Evolutionary conservation across 1,140 invertebrate genomes (phyloP).

Genomic region (Nebria ingens): DNA sequence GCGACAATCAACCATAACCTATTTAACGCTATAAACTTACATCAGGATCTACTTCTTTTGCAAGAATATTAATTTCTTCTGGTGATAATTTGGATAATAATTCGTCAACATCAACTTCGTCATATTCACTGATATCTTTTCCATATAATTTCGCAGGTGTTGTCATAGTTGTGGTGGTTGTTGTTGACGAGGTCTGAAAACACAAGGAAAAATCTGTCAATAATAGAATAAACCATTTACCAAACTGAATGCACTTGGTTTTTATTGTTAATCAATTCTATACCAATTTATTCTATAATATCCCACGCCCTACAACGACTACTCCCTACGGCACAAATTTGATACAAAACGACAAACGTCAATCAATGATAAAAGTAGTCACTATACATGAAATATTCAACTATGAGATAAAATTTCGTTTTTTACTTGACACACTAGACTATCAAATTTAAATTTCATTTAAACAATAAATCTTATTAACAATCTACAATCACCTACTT

Average conservation of each 20-base stretch:
- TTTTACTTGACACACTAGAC: background rate
- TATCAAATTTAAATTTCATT: no score
- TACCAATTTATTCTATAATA: constrained; percentile 7
- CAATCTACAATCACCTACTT: background rate
- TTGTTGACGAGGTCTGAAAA: constrained; percentile 72
- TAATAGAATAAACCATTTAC: background rate
- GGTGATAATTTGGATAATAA: constrained; percentile 85
- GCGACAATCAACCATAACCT: background rate
- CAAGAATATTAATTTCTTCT: constrained; percentile 94
- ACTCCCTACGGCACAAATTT: constrained; percentile 9
- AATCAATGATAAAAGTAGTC: background rate
- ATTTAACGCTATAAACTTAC: constrained; percentile 52
- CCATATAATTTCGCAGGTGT: constrained; percentile 83
- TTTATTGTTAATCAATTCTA: constrained; percentile 9
- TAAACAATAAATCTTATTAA: background rate
- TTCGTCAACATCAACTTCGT: constrained; percentile 94
- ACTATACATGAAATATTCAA: background rate
- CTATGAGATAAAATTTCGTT: background rate
- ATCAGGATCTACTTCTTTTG: constrained; percentile 98
- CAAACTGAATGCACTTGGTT: background rate
- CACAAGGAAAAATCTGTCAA: constrained; percentile 18
- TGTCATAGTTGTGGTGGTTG: constrained; percentile 78
- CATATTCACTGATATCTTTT: constrained; percentile 85
- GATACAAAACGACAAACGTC: background rate
- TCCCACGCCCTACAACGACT: constrained; percentile 13